Base-by-base conservation (phyloP, 2,888 invertebrate genomes). In the Cyrtodaria siliqua region DNA sequence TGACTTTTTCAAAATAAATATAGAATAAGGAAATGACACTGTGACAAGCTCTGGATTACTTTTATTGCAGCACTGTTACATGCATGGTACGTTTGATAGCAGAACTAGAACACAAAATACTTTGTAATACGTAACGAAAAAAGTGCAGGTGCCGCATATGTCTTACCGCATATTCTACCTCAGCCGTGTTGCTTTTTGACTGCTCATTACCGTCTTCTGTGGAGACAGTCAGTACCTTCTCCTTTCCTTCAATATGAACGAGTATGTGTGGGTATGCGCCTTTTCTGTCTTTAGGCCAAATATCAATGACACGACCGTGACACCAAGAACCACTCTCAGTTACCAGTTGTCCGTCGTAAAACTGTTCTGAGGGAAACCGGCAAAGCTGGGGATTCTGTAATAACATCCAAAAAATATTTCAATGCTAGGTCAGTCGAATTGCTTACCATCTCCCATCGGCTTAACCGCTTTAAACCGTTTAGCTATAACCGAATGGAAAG, bases 181-280 rank as follows among this genome's bases (percentile, higher is more conserved):
- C 90, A 23, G 57, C 76, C 3, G 33, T 42, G 57, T 91, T 91
- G 49, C 85, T 87, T 66, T 84, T 85, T n/a, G 90, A 90, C 50
- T 84, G 81, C 40, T 88, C 88, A 59, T 87, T 87, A 24, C 89
- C 91, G 8, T 89, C 88, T n/a, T 84, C 87, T 6, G 89, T 87
- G 12, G 85, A 74, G 18, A 89, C 90, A 12, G 84, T 82, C 18
- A 87, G 75, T 4, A 75, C 61, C 62, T 83, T 77, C 62, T 90
- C 91, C 24, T 80, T 78, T 0, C 90, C 91, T 26, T 84, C 84
- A 6, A 90, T 80, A 62, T 91, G 86, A 1, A 86, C 79, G 40
- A 91, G 86, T 6, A 87, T 79, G 59, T 88, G 82, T 1, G 87
- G 88, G 23, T 68, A 67, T 1, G 26, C 44, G 9, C 12, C 20